phyloP scores from a whole-genome alignment of 2,888 invertebrate genomes.

The Trissonchulus sp. region DNA sequence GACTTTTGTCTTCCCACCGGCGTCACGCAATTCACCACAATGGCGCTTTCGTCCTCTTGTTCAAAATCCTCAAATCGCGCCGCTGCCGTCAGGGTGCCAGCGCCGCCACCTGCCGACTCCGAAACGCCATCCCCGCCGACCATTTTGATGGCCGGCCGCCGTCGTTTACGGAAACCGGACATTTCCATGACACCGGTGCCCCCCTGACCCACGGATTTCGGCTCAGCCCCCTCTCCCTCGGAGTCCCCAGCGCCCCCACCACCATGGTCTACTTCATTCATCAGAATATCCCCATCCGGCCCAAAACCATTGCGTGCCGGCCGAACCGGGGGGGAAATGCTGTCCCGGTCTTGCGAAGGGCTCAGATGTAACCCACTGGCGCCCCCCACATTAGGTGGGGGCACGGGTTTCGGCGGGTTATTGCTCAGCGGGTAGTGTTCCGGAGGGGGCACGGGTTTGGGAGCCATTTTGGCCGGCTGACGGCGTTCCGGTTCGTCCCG shows the following conservation, averaged over 20 bases:
- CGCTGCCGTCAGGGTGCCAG: no score
- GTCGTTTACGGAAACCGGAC: constrained; percentile 10
- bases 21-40: not conserved
- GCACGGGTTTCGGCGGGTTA: not conserved
- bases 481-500: no score
- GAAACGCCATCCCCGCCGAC: not conserved
- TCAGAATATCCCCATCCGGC: not conserved
- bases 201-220: not conserved
- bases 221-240: not conserved
- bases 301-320: not conserved
- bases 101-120: no score
- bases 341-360: not conserved
- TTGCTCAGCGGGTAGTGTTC: not conserved
- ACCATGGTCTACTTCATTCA: not conserved
- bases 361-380: no score
- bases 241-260: not conserved
- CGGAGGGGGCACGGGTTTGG: not conserved
- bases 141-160: constrained; percentile 20
- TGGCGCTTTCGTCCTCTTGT: not conserved
- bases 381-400: not conserved
- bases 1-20: no score
- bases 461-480: no score
- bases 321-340: no score
- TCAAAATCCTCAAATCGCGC: not conserved
- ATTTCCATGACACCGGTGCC: not conserved